Evolutionary conservation across 35 echinoderm and acorn worm genomes (phyloP), one percentile per base, ranked within the genome.

Genomic region (Stichopus chloronotus): DNA sequence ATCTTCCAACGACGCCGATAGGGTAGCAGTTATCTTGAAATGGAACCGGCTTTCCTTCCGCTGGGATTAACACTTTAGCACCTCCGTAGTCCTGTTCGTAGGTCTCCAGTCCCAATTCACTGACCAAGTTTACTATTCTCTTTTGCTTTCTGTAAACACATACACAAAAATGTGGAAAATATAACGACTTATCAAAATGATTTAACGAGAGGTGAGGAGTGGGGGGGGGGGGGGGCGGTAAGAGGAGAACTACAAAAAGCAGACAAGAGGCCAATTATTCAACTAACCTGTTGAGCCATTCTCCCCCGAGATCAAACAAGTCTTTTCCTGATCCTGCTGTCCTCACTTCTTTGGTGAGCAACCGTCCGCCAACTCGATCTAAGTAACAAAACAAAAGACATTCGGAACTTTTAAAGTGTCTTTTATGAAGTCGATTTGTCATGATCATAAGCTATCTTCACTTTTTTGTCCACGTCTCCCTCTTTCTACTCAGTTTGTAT

Each of bases 291-390:
- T 78, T 92, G 24, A 96, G 55, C 95, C 93, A 94, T 24, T 96
- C 92, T 58, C 81, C 93, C 10, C 95, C 95, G 17, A 96, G 89
- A 57, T 96, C 95, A 56, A 86, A 96, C 30, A 94, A 91, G 7
- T 94, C 81, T 10, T 83, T 92, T 19, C 90, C 95, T 4, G 8
- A 54, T 19, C 54, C 85, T 16, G 57, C 90, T 16, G 93, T 78
- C 52, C 88, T 71, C 53, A 96, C n/a, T 13, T 82, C 79, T 78
- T 71, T 60, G 43, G 95, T 94, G 19, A 87, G 23, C 65, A 92
- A 65, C 5, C 95, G 65, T 5, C 95, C 93, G 6, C 95, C 95
- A 78, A 96, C 82, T 81, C 93, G 89, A 9, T 92, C 95, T 96
- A 76, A 22, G 30, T 22, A 69, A 11, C 12, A n/a, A 79, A 93